These are phyloP conservation scores for Xiphorhynchus erythropygius DNA, from an alignment of 2,797 vertebrate genomes.

Conservation along the genomic window DNA sequence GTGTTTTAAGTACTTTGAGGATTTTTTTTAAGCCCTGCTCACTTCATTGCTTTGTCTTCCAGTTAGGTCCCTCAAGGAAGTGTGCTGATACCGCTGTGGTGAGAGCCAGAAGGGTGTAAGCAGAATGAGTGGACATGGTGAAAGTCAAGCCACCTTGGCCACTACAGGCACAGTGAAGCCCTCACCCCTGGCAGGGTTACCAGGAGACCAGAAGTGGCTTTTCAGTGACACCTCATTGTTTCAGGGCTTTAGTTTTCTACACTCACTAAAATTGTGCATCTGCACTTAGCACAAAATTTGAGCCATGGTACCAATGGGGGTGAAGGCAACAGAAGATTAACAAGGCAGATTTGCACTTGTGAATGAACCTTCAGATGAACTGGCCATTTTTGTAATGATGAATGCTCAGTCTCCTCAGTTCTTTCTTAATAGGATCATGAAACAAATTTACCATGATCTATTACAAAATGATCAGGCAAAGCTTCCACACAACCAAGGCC, in stretches of 20 bases:
- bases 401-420: slow-evolving; percentile 28
- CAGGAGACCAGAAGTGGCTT: background rate
- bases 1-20: background rate
- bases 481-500: slow-evolving; percentile 38
- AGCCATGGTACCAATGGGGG: background rate
- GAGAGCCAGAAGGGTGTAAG: background rate
- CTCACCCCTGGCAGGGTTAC: background rate
- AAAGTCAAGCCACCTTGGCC: background rate
- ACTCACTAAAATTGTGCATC: background rate
- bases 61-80: background rate
- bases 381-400: slow-evolving; percentile 38
- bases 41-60: background rate
- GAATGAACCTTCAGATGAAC: slow-evolving; percentile 28
- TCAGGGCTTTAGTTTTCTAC: background rate
- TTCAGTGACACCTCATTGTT: background rate
- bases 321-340: slow-evolving; percentile 28
- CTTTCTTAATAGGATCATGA: slow-evolving; percentile 56
- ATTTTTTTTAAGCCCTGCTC: background rate
- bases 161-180: background rate
- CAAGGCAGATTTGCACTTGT: slow-evolving; percentile 37
- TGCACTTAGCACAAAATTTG: background rate
- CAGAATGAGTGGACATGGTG: background rate
- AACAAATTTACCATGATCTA: slow-evolving; percentile 61
- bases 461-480: slow-evolving; percentile 60
- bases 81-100: fast-evolving